Conservation (phyloP, 2,797 vertebrate genomes). For the Discoglossus pictus region DNA sequence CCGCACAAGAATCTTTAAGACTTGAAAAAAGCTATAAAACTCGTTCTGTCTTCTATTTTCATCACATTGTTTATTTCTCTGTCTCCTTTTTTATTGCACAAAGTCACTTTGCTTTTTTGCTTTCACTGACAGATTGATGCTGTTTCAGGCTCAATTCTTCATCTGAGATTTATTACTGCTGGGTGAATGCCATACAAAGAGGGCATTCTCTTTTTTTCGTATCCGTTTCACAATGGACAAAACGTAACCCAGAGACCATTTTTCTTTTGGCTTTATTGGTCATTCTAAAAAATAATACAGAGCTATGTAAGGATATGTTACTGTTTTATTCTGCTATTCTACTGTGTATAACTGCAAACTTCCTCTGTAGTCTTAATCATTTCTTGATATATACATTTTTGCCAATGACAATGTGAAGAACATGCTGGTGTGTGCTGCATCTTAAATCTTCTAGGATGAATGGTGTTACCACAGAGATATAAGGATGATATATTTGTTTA, state of each 20-base stretch:
- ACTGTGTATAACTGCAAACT: too few species aligned
- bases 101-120: conserved; percentile 50
- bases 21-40: conserved; percentile 39
- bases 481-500: too few species aligned
- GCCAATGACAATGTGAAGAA: too few species aligned
- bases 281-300: background rate
- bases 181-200: conserved; percentile 36
- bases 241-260: conserved; percentile 10
- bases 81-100: conserved; percentile 46
- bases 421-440: too few species aligned
- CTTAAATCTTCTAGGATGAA: too few species aligned
- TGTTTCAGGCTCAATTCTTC: conserved; percentile 46
- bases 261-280: conserved; percentile 8
- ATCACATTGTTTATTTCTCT: conserved; percentile 49
- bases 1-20: conserved; percentile 17
- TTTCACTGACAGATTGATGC: conserved; percentile 46
- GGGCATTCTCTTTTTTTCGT: conserved; percentile 40
- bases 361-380: too few species aligned
- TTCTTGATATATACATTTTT: too few species aligned
- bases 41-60: conserved; percentile 34
- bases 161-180: conserved; percentile 46
- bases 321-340: background rate
- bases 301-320: background rate
- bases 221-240: conserved; percentile 38
- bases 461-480: too few species aligned